These are phyloP conservation scores for Chionodraco myersi DNA, from an alignment of 2,113 vertebrate genomes.

Conservation along the genomic window DNA sequence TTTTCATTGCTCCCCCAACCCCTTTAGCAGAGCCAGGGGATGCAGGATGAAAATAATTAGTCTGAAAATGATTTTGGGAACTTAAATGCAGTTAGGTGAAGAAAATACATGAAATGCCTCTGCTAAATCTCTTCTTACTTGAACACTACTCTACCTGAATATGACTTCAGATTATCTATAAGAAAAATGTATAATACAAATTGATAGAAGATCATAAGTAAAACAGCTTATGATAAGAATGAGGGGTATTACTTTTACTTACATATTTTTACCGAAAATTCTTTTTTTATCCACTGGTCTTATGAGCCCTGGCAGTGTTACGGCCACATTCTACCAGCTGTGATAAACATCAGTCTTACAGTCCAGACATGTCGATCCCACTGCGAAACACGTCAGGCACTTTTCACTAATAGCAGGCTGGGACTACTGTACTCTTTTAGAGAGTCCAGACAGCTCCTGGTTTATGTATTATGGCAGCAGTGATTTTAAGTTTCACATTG, in stretches of 20 bases:
- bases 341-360: conserved; percentile 56
- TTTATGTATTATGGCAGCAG: not conserved
- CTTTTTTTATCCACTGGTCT: not conserved
- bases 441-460: conserved; percentile 2
- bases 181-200: not conserved
- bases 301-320: conserved; percentile 28
- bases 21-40: conserved; percentile 32
- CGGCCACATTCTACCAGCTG: conserved; percentile 35
- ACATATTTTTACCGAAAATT: no score
- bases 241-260: not conserved
- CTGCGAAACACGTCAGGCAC: conserved; percentile 42
- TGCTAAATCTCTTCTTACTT: not conserved
- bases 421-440: not conserved
- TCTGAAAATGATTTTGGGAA: conserved; percentile 23
- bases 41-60: conserved; percentile 35
- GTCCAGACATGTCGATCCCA: conserved; percentile 44
- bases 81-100: conserved; percentile 39
- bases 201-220: not conserved
- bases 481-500: not conserved
- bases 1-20: conserved; percentile 15
- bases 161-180: conserved; percentile 2
- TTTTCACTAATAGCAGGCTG: conserved; percentile 12
- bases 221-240: conserved; percentile 5
- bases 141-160: not conserved
- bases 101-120: conserved; percentile 11